Evolutionary conservation across 2,113 vertebrate genomes (phyloP).

Genomic region (Microtus montanus): DNA sequence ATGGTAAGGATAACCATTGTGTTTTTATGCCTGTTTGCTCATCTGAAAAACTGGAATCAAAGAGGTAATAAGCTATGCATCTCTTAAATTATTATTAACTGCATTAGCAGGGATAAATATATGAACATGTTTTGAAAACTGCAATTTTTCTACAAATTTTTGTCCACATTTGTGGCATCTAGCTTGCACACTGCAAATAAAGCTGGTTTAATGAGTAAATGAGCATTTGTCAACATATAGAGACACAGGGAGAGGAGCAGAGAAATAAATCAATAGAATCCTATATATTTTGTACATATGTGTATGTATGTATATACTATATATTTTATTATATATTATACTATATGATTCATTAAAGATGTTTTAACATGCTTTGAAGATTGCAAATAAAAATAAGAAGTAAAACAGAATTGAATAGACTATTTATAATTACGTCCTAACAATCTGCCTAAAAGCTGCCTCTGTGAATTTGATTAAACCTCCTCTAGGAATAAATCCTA

Average conservation of each 20-base stretch:
- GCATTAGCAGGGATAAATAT: background rate
- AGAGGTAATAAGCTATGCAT: background rate
- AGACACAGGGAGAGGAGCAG: background rate
- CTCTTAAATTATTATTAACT: background rate
- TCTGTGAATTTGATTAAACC: constrained; percentile 12
- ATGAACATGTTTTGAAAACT: constrained; percentile 44
- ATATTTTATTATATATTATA: background rate
- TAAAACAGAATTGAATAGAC: constrained; percentile 41
- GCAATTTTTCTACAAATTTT: background rate
- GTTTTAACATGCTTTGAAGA: background rate
- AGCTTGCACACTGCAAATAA: background rate
- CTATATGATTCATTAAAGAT: background rate
- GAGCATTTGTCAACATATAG: background rate
- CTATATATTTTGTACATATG: background rate
- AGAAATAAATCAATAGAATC: background rate
- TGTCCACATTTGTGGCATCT: background rate
- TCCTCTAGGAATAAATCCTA: background rate
- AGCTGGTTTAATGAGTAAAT: background rate
- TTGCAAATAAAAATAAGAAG: background rate
- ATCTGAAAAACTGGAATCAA: background rate
- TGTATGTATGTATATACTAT: background rate
- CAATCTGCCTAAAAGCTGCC: background rate
- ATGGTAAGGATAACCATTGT: background rate
- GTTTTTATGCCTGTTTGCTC: background rate
- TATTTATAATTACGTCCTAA: background rate